These are phyloP conservation scores for Octonoba sinensis DNA, from an alignment of 2,888 invertebrate species.

Conservation along the genomic window DNA sequence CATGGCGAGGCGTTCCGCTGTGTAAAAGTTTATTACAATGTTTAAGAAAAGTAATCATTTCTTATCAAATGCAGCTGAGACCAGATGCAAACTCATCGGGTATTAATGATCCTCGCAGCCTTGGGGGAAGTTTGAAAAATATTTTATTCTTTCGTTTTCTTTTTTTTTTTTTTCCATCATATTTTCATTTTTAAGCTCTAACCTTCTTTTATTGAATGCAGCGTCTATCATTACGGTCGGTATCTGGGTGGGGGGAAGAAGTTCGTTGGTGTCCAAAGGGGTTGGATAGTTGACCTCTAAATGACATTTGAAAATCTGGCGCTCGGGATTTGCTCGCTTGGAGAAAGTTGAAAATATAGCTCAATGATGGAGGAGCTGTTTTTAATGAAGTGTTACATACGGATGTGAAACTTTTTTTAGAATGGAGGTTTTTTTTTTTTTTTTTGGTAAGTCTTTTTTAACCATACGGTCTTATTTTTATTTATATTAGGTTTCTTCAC, in stretches of 20 bases:
- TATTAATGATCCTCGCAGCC: slow-evolving; percentile 34
- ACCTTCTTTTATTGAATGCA: not conserved
- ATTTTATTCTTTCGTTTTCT: slow-evolving; percentile 26
- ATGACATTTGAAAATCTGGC: slow-evolving; percentile 25
- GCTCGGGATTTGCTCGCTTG: too few relatives aligned
- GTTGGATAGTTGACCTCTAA: slow-evolving; percentile 31
- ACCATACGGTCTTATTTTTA: too few relatives aligned
- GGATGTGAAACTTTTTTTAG: too few relatives aligned
- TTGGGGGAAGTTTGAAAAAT: slow-evolving; percentile 32
- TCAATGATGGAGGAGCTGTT: too few relatives aligned
- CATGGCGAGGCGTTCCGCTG: not conserved
- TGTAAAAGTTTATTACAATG: slow-evolving; percentile 55
- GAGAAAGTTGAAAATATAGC: too few relatives aligned
- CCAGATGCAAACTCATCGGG: slow-evolving; percentile 47
- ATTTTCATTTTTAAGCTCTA: slow-evolving; percentile 5
- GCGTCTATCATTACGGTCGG: slow-evolving; percentile 40
- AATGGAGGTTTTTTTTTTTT: too few relatives aligned
- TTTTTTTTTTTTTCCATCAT: not conserved
- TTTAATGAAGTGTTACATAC: too few relatives aligned
- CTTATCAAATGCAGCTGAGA: slow-evolving; percentile 49
- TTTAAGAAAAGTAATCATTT: slow-evolving; percentile 51
- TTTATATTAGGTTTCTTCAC: too few relatives aligned
- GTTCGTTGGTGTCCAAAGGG: slow-evolving; percentile 28
- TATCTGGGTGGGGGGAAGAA: not conserved
- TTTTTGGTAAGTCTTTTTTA: too few relatives aligned